Conservation (phyloP, 2,113 vertebrate species). For the Thamnophis sirtalis region DNA sequence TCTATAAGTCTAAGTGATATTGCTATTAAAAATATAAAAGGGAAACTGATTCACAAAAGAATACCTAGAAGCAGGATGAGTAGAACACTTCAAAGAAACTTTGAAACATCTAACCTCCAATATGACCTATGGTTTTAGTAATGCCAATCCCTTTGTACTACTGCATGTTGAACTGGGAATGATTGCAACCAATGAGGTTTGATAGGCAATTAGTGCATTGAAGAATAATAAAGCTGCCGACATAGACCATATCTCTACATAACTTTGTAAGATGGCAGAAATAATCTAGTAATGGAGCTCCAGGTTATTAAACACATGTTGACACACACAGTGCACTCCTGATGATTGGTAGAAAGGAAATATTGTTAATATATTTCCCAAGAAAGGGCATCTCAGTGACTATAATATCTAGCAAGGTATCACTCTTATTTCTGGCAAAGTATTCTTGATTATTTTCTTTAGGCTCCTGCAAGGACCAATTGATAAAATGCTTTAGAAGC, state of each 20-base stretch:
- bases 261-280: neutral
- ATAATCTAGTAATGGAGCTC: neutral
- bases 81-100: no score
- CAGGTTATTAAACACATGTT: neutral
- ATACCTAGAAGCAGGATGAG: no score
- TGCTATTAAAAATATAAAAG: no score
- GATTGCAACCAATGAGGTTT: neutral
- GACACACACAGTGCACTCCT: neutral
- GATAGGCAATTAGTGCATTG: neutral
- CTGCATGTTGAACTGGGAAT: neutral
- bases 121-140: neutral
- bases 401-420: neutral
- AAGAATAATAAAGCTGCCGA: neutral
- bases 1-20: no score
- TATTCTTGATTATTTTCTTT: neutral
- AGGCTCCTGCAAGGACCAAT: no score
- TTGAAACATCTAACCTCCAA: no score
- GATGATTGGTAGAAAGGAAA: neutral
- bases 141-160: neutral
- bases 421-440: neutral
- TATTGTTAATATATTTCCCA: neutral
- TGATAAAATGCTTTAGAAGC: no score
- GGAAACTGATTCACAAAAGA: no score
- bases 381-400: neutral
- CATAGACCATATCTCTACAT: neutral